Conservation (phyloP, 2,797 vertebrate species). For the Dryobates pubescens region DNA sequence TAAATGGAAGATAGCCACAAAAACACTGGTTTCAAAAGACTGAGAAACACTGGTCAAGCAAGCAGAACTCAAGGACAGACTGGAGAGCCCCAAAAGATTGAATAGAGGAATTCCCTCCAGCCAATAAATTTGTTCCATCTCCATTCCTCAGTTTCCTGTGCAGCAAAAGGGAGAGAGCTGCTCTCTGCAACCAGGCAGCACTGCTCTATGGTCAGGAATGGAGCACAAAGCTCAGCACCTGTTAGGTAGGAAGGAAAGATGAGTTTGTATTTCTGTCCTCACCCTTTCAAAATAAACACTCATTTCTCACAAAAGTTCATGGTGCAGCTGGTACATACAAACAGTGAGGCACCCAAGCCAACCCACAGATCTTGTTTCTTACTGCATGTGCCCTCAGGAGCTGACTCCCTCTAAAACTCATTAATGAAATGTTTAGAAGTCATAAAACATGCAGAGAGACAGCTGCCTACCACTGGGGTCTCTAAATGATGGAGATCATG, state of each 20-base stretch:
- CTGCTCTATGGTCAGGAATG: background rate
- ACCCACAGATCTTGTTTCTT: background rate
- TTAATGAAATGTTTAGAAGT: constrained; percentile 38
- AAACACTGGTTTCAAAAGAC: background rate
- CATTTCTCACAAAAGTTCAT: background rate
- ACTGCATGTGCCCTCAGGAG: constrained; percentile 11
- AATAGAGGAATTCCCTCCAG: background rate
- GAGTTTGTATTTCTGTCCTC: background rate
- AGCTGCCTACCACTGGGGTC: constrained; percentile 44
- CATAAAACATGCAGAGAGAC: constrained; percentile 41
- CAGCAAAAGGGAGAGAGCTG: background rate
- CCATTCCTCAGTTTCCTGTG: background rate
- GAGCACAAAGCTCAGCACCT: background rate
- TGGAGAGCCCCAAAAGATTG: background rate
- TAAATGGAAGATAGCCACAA: background rate
- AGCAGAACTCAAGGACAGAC: background rate
- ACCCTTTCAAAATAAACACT: background rate
- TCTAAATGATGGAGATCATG: constrained; percentile 1
- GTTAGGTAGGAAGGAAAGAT: background rate
- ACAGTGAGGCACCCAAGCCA: background rate
- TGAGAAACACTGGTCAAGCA: background rate
- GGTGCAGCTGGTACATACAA: background rate
- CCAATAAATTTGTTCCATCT: background rate
- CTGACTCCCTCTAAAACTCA: constrained; percentile 23
- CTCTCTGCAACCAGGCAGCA: background rate